phyloP scores from a whole-genome alignment of 1,140 invertebrate species.

The Leptinotarsa lineolata region DNA sequence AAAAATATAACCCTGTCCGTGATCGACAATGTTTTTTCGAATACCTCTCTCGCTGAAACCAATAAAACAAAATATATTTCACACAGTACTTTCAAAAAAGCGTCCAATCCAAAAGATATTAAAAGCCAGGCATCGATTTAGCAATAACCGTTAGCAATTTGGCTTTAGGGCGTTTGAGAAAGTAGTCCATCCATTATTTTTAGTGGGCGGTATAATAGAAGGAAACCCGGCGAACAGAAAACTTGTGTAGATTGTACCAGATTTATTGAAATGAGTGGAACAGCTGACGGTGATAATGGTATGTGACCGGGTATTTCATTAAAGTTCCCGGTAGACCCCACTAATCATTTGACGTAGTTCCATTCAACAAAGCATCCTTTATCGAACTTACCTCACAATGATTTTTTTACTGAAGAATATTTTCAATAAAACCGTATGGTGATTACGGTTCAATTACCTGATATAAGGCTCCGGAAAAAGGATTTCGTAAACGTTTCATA shows the following conservation, averaged over 20 bases:
- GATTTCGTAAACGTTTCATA: too few relatives aligned
- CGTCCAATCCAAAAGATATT: conserved; percentile 29
- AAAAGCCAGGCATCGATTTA: conserved; percentile 29
- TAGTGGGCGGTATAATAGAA: conserved; percentile 21
- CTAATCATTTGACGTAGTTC: background rate
- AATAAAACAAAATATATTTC: conserved; percentile 29
- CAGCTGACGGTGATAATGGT: conserved; percentile 29
- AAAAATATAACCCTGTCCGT: background rate
- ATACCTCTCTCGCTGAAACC: background rate
- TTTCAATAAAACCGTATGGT: too few relatives aligned
- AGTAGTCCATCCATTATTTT: conserved; percentile 30
- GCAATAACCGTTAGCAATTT: conserved; percentile 31
- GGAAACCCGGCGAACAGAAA: conserved; percentile 26
- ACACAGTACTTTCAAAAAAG: conserved; percentile 21
- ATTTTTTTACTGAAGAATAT: too few relatives aligned
- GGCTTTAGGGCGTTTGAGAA: conserved; percentile 23
- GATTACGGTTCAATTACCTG: too few relatives aligned
- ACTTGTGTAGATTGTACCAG: conserved; percentile 29
- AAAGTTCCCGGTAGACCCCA: conserved; percentile 16
- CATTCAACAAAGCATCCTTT: too few relatives aligned
- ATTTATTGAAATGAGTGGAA: conserved; percentile 27
- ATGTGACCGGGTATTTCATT: conserved; percentile 22
- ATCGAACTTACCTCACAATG: too few relatives aligned
- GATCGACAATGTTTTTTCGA: background rate
- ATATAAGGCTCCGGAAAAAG: too few relatives aligned